A percentile compares a stretch with the other conserved stretches of the same genome.
phyloP scores from a whole-genome alignment of 2,113 vertebrate genomes.

The Tyto alba region DNA sequence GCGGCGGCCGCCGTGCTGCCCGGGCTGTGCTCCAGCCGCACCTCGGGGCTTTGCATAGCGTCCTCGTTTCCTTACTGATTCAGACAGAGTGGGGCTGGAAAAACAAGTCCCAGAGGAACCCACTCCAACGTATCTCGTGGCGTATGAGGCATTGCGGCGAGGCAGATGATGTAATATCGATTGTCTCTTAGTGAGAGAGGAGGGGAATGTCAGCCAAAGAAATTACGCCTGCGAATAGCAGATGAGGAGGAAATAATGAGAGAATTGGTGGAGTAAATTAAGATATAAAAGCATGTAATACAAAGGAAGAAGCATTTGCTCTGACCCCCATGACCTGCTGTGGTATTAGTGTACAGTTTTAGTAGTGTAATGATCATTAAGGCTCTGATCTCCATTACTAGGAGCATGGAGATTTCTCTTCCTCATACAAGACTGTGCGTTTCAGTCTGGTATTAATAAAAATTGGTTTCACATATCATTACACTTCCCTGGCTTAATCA shows the following conservation, averaged over 20 bases:
- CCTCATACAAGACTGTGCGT: not conserved
- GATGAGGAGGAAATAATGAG: conserved; percentile 64
- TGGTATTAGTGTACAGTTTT: conserved; percentile 46
- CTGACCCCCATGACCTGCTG: not conserved
- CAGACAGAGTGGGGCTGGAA: conserved; percentile 24
- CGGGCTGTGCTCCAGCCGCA: conserved; percentile 23
- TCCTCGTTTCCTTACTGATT: conserved; percentile 36
- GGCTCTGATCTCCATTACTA: conserved; percentile 31
- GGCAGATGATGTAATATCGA: conserved; percentile 72
- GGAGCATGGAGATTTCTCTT: conserved; percentile 40
- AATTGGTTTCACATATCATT: conserved; percentile 42
- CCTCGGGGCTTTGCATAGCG: conserved; percentile 2
- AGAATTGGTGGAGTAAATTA: conserved; percentile 60
- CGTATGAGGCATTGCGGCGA: conserved; percentile 43
- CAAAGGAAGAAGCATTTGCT: conserved; percentile 57
- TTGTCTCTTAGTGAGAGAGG: conserved; percentile 65
- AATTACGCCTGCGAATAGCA: conserved; percentile 60
- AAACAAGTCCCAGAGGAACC: conserved; percentile 59
- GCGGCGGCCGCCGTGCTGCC: not conserved
- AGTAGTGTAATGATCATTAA: conserved; percentile 60
- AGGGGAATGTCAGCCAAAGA: conserved; percentile 55
- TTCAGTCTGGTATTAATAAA: conserved; percentile 41
- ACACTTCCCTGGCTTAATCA: conserved; percentile 45
- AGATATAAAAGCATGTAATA: conserved; percentile 59
- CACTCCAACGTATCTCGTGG: conserved; percentile 51